Evolutionary conservation across 2,888 invertebrate genomes (phyloP).

Genomic region (Stenoptilia bipunctidactyla): DNA sequence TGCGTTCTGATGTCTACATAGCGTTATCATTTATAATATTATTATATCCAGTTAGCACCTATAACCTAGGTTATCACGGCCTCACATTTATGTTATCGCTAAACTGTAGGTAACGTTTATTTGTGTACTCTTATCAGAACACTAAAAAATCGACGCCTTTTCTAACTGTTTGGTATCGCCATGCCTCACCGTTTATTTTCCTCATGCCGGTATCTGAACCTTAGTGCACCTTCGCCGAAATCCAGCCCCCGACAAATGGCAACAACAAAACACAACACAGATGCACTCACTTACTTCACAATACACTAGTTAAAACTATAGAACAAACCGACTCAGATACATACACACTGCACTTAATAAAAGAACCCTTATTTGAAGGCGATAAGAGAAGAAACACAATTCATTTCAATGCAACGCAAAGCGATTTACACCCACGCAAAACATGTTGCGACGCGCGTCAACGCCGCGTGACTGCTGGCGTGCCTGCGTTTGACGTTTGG

Average conservation of each 20-base stretch:
- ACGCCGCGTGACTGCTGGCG: conserved; percentile 69
- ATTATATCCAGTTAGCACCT: too few relatives aligned
- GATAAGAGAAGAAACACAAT: conserved; percentile 49
- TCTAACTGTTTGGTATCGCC: too few relatives aligned
- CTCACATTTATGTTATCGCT: too few relatives aligned
- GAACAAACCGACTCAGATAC: conserved; percentile 20
- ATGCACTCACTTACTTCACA: conserved; percentile 46
- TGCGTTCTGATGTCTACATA: too few relatives aligned
- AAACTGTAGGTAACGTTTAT: too few relatives aligned
- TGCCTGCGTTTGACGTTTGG: conserved; percentile 58
- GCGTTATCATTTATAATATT: too few relatives aligned
- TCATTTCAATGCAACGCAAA: conserved; percentile 47
- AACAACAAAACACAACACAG: conserved; percentile 60
- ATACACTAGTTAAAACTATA: conserved; percentile 27
- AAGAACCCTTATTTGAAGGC: conserved; percentile 35
- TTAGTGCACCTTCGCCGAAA: conserved; percentile 57
- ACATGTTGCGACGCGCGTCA: conserved; percentile 62
- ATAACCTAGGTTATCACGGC: too few relatives aligned
- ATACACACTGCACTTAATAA: conserved; percentile 25
- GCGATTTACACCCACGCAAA: conserved; percentile 62
- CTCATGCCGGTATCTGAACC: conserved; percentile 59
- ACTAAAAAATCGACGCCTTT: too few relatives aligned
- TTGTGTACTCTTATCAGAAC: too few relatives aligned
- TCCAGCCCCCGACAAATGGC: conserved; percentile 44
- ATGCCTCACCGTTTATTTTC: conserved; percentile 63